phyloP scores from a whole-genome alignment of 2,113 vertebrate species.

The Illadopsis cleaveri region DNA sequence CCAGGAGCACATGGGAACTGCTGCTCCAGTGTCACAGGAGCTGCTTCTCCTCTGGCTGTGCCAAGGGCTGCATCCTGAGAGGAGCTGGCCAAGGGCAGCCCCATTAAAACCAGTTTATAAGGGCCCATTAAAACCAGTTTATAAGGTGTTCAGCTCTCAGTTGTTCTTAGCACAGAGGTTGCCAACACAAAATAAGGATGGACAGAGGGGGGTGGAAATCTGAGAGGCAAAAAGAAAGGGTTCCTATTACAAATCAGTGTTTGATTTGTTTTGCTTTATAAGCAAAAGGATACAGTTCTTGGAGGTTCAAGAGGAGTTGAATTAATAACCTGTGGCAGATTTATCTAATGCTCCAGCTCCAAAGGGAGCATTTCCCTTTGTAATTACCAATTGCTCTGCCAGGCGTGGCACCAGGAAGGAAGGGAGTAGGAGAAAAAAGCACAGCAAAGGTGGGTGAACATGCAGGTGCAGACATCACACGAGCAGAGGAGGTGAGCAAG shows the following conservation, averaged over 20 bases:
- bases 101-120: neutral
- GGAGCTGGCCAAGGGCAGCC: neutral
- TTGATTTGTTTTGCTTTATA: neutral
- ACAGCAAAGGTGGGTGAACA: neutral
- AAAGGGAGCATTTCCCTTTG: neutral
- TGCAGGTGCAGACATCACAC: neutral
- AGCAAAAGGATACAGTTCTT: neutral
- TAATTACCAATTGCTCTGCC: neutral
- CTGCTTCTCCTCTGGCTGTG: neutral
- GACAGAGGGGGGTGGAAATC: neutral
- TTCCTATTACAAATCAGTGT: neutral
- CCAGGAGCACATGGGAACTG: neutral
- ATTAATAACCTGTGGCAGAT: neutral
- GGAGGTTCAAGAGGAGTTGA: neutral
- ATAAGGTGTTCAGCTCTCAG: neutral
- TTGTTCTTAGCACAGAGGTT: rapidly evolving
- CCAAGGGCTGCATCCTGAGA: neutral
- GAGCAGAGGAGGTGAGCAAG: rapidly evolving
- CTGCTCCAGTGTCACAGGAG: neutral
- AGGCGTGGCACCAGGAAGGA: neutral
- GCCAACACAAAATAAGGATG: neutral
- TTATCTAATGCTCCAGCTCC: neutral
- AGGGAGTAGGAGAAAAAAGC: neutral
- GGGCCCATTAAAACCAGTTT: neutral
- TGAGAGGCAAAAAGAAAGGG: neutral